These are phyloP conservation scores for Tipula unca DNA, from an alignment of 2,888 invertebrate species.

Conservation along the genomic window DNA sequence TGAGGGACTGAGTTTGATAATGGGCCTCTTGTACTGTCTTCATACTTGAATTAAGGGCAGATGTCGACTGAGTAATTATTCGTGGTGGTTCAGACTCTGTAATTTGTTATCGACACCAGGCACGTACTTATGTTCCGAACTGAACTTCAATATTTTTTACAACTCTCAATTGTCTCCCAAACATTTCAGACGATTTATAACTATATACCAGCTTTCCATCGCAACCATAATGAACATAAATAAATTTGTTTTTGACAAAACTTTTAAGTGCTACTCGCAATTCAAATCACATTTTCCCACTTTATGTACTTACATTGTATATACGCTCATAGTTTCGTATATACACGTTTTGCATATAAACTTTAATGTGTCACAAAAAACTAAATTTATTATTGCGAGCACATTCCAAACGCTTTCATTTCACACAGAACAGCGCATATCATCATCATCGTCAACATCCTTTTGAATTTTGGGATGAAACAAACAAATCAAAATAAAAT, in stretches of 20 bases:
- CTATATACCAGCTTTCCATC: background rate
- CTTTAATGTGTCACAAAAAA: background rate
- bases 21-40: no score
- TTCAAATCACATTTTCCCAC: background rate
- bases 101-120: no score
- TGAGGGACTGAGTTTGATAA: no score
- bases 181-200: background rate
- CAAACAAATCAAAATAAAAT: background rate
- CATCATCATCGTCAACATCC: background rate
- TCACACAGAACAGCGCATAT: background rate
- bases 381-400: background rate
- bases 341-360: no score
- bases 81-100: no score
- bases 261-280: background rate
- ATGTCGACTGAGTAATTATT: no score
- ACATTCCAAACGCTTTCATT: background rate
- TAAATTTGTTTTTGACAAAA: background rate
- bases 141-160: no score
- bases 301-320: background rate
- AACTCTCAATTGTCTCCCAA: no score
- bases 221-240: background rate
- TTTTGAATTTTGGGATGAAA: background rate
- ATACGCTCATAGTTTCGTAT: background rate
- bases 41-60: no score
- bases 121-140: no score